Percentiles rank a stretch among this genome's conserved stretches.
phyloP scores from a whole-genome alignment of 64 coral and sea anemone genomes.

The Acropora tenuis region DNA sequence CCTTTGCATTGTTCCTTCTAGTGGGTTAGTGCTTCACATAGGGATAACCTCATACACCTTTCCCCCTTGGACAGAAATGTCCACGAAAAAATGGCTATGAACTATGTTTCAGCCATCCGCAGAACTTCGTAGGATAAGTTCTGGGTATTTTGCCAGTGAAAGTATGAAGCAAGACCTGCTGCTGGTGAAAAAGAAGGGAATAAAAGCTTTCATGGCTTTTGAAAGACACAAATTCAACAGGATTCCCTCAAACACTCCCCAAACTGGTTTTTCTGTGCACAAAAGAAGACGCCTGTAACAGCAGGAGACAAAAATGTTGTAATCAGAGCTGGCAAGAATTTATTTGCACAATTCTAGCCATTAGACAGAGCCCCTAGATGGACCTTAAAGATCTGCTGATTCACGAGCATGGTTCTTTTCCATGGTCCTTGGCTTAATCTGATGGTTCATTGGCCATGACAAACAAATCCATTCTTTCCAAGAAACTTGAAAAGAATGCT shows the following conservation, averaged over 20 bases:
- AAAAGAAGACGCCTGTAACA: constrained; percentile 47
- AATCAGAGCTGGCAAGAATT: constrained; percentile 35
- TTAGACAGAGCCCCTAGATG: constrained; percentile 60
- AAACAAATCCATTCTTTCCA: constrained; percentile 40
- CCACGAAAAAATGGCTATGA: too few species aligned
- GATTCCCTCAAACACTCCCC: constrained; percentile 31
- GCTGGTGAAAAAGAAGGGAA: constrained; percentile 2
- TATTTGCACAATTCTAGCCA: constrained; percentile 67
- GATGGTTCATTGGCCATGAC: constrained; percentile 65
- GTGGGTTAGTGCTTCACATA: too few species aligned
- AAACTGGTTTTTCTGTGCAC: not conserved
- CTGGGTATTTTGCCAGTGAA: not conserved
- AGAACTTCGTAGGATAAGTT: constrained; percentile 10
- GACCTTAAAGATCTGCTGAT: constrained; percentile 53
- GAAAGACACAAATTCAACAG: not conserved
- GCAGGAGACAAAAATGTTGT: constrained; percentile 36
- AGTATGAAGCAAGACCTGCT: not conserved
- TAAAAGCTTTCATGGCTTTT: constrained; percentile 19
- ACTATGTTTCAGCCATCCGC: constrained; percentile 3
- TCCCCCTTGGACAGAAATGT: too few species aligned
- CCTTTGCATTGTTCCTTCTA: too few species aligned
- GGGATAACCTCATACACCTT: too few species aligned
- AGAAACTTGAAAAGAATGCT: constrained; percentile 27
- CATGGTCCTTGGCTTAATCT: constrained; percentile 63
- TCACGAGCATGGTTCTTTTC: constrained; percentile 65